phyloP scores from a whole-genome alignment of 2,888 invertebrate genomes.

The Cynaeus angustus region DNA sequence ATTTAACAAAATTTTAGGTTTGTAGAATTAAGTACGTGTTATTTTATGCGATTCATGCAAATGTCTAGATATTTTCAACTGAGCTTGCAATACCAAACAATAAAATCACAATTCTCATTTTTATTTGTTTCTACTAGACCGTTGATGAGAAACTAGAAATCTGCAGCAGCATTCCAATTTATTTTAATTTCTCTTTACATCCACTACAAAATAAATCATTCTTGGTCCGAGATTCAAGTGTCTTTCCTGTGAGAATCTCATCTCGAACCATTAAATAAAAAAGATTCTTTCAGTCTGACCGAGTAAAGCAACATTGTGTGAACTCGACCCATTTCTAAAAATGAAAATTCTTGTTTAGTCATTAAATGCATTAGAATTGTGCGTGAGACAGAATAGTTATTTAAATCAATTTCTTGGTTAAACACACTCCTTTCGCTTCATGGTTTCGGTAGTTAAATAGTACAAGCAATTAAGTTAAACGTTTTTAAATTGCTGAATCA shows the following conservation, averaged over 20 bases:
- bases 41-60: no score
- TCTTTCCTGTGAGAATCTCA: conserved; percentile 16
- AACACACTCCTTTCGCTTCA: conserved; percentile 40
- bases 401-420: conserved; percentile 51
- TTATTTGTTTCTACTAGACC: no score
- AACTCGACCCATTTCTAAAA: conserved; percentile 15
- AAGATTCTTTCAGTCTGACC: conserved; percentile 11
- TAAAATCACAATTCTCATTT: no score
- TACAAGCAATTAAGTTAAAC: conserved; percentile 49
- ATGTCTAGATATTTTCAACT: no score
- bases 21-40: no score
- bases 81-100: no score
- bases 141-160: no score
- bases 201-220: conserved; percentile 18
- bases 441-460: conserved; percentile 45
- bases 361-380: conserved; percentile 34
- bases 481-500: conserved; percentile 52
- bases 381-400: conserved; percentile 47
- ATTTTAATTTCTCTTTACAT: conserved; percentile 25
- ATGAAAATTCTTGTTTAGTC: conserved; percentile 39
- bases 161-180: conserved; percentile 2
- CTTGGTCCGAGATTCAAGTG: not conserved
- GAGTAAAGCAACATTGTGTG: conserved; percentile 13
- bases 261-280: conserved; percentile 11
- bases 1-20: no score